phyloP scores from a whole-genome alignment of 2,113 vertebrate genomes.

The Cricetomys ansorgei region DNA sequence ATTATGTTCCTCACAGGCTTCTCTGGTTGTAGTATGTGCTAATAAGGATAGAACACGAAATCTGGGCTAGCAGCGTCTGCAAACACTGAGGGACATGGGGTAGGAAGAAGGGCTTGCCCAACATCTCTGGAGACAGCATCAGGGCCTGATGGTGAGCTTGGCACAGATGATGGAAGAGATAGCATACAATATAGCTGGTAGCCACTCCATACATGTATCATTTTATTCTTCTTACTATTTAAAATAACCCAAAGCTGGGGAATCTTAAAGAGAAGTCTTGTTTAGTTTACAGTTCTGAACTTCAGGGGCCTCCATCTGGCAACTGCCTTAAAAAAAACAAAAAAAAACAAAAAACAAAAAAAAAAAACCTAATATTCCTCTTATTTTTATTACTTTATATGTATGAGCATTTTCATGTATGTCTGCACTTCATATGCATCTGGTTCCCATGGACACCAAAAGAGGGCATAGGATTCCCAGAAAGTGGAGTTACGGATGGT shows the following conservation, averaged over 20 bases:
- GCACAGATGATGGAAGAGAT: neutral
- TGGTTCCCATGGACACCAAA: neutral
- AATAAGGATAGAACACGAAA: neutral
- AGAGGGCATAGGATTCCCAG: neutral
- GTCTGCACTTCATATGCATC: neutral
- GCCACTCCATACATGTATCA: neutral
- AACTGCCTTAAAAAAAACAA: neutral
- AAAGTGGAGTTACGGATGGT: neutral
- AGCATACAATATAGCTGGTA: neutral
- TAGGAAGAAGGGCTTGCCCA: neutral
- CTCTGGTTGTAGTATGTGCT: neutral
- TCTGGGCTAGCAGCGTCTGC: neutral
- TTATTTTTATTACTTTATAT: neutral
- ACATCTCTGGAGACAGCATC: neutral
- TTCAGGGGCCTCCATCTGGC: no score
- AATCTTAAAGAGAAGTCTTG: neutral
- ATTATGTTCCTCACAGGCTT: neutral
- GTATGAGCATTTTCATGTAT: neutral
- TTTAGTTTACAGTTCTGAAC: neutral
- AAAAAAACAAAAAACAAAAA: neutral
- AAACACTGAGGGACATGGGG: neutral
- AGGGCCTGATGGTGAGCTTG: neutral
- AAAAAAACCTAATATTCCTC: neutral
- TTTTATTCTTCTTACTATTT: neutral
- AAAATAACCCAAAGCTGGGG: neutral